Conservation (phyloP, 2,797 vertebrate genomes). For the Sebastes elongatus region DNA sequence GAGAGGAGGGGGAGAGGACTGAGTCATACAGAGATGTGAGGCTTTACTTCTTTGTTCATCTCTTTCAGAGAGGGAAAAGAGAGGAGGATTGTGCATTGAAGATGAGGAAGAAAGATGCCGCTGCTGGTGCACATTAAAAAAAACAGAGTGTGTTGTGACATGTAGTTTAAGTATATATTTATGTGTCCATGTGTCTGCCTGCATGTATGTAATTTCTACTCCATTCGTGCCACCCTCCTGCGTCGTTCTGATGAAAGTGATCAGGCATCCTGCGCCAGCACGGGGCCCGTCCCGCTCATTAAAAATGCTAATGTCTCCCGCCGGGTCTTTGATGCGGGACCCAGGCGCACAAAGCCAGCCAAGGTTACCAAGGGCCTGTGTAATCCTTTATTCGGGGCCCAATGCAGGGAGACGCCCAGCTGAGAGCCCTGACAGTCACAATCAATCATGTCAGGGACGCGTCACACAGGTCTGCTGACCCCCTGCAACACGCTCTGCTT, state of each 20-base stretch:
- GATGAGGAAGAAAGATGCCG: background rate
- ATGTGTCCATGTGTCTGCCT: background rate
- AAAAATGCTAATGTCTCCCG: slow-evolving; percentile 92
- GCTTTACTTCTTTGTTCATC: slow-evolving; percentile 23
- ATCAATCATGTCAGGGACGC: slow-evolving; percentile 89
- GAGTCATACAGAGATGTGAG: slow-evolving; percentile 15
- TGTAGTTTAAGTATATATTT: background rate
- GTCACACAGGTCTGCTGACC: slow-evolving; percentile 80
- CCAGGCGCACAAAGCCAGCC: slow-evolving; percentile 86
- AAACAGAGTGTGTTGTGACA: background rate
- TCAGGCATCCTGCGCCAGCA: slow-evolving; percentile 69
- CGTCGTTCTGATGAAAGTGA: slow-evolving; percentile 71
- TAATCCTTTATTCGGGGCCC: slow-evolving; percentile 90
- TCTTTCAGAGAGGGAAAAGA: background rate
- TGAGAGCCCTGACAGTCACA: slow-evolving; percentile 89
- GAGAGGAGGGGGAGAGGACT: background rate
- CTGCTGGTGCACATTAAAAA: background rate
- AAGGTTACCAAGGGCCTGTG: slow-evolving; percentile 90
- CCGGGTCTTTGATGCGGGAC: slow-evolving; percentile 90
- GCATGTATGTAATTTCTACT: background rate
- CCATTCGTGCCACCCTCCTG: slow-evolving; percentile 13
- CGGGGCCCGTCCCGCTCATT: slow-evolving; percentile 86
- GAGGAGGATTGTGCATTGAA: background rate
- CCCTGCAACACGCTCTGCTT: slow-evolving; percentile 82
- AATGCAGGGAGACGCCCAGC: slow-evolving; percentile 86